A percentile compares a stretch with the other conserved stretches of the same genome.
Conservation (phyloP, 2,113 vertebrate species). For the Thinocorus orbignyianus region DNA sequence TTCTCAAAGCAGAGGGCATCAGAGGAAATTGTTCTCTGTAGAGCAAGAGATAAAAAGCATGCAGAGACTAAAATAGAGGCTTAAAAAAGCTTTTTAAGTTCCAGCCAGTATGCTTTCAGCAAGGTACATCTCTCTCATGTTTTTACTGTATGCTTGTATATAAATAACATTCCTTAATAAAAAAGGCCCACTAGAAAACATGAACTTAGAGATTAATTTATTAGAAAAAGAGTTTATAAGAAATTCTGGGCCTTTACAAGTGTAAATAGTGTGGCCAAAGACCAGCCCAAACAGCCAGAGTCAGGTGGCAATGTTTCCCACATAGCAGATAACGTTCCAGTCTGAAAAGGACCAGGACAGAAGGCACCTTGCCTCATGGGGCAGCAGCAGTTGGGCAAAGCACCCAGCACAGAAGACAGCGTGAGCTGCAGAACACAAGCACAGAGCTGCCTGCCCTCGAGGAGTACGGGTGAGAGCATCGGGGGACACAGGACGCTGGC, state of each 20-base stretch:
- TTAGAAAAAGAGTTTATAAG: not conserved
- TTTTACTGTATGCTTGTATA: not conserved
- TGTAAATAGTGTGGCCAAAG: not conserved
- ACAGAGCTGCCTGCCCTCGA: not conserved
- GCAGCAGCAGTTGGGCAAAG: not conserved
- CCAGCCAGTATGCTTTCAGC: not conserved
- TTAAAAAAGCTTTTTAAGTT: constrained; percentile 27
- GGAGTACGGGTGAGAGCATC: not conserved
- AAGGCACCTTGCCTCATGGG: not conserved
- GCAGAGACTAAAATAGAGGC: not conserved
- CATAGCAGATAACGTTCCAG: not conserved
- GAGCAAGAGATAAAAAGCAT: constrained; percentile 28
- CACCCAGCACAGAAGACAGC: not conserved
- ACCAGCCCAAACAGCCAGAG: not conserved
- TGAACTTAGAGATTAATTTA: not conserved
- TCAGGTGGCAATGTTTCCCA: not conserved
- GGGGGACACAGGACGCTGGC: not conserved
- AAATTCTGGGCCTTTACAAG: not conserved
- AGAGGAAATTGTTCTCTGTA: constrained; percentile 40
- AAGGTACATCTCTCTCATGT: not conserved
- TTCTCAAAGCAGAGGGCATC: constrained; percentile 40
- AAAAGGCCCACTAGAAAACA: not conserved
- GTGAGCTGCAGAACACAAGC: not conserved
- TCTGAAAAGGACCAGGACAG: not conserved
- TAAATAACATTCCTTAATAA: constrained; percentile 11